A percentile compares a stretch with the other conserved stretches of the same genome.
phyloP scores from a whole-genome alignment of 2,113 vertebrate species.

The Argyrosomus japonicus region DNA sequence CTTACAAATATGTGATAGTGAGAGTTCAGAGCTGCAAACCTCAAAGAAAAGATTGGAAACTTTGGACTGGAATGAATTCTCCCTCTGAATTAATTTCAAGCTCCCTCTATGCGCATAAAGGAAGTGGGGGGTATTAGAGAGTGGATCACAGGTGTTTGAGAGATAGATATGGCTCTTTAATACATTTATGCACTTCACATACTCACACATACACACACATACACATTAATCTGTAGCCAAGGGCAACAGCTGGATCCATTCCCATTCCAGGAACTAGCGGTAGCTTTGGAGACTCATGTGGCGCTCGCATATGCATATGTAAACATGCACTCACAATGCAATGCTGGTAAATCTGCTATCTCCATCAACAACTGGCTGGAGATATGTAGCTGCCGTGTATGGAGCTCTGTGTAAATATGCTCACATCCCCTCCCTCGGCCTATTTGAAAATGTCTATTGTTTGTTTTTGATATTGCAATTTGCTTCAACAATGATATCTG shows the following conservation, averaged over 20 bases:
- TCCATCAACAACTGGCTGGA: constrained; percentile 30
- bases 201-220: constrained; percentile 30
- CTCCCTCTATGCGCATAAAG: constrained; percentile 13
- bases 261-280: constrained; percentile 29
- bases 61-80: constrained; percentile 21
- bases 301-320: constrained; percentile 46
- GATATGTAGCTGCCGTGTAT: not conserved
- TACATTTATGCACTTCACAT: constrained; percentile 46
- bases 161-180: constrained; percentile 45
- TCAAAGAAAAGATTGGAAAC: constrained; percentile 28
- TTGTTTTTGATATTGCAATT: constrained; percentile 56
- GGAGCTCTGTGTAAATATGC: constrained; percentile 44
- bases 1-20: constrained; percentile 11
- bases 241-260: constrained; percentile 59
- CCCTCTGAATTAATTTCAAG: constrained; percentile 21
- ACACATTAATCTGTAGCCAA: constrained; percentile 55
- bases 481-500: constrained; percentile 33
- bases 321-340: constrained; percentile 49
- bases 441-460: constrained; percentile 47
- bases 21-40: constrained; percentile 6
- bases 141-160: constrained; percentile 53
- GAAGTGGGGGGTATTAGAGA: constrained; percentile 21
- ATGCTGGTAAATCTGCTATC: constrained; percentile 33
- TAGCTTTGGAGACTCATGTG: constrained; percentile 45
- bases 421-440: constrained; percentile 13